These are phyloP conservation scores for Trissolcus basalis DNA, from an alignment of 1,140 invertebrate genomes.

Conservation along the genomic window DNA sequence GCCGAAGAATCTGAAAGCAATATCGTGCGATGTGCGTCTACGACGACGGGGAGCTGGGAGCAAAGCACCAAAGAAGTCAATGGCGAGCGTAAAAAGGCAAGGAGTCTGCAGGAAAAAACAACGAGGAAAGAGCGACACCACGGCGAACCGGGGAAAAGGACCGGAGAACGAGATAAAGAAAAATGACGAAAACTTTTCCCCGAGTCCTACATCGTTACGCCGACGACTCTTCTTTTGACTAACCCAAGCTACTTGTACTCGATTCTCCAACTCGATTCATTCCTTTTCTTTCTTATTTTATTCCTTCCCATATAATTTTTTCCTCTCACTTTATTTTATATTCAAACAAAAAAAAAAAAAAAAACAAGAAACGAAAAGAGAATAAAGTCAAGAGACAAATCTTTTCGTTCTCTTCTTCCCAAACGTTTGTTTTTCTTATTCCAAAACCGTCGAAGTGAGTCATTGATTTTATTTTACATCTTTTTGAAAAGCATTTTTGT, in stretches of 20 bases:
- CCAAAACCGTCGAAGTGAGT: too few species aligned
- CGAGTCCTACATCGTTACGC: slow-evolving; percentile 40
- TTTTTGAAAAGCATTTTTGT: too few species aligned
- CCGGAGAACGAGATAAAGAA: slow-evolving; percentile 31
- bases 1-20: slow-evolving; percentile 68
- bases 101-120: slow-evolving; percentile 45
- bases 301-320: background rate
- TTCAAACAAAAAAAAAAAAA: too few species aligned
- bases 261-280: background rate
- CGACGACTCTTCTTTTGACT: slow-evolving; percentile 3
- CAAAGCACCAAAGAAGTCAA: slow-evolving; percentile 51
- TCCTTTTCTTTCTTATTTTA: background rate
- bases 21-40: slow-evolving; percentile 60
- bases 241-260: background rate
- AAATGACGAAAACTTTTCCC: slow-evolving; percentile 56
- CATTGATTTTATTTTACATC: too few species aligned
- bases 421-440: too few species aligned
- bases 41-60: slow-evolving; percentile 24
- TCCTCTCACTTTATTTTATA: background rate
- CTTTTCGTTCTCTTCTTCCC: too few species aligned
- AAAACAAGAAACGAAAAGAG: too few species aligned
- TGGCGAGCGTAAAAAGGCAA: slow-evolving; percentile 49
- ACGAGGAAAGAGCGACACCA: slow-evolving; percentile 29
- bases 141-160: slow-evolving; percentile 27
- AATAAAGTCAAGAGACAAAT: too few species aligned